These are phyloP conservation scores for Gasteruption jaculator DNA, from an alignment of 2,888 invertebrate genomes.

Conservation along the genomic window DNA sequence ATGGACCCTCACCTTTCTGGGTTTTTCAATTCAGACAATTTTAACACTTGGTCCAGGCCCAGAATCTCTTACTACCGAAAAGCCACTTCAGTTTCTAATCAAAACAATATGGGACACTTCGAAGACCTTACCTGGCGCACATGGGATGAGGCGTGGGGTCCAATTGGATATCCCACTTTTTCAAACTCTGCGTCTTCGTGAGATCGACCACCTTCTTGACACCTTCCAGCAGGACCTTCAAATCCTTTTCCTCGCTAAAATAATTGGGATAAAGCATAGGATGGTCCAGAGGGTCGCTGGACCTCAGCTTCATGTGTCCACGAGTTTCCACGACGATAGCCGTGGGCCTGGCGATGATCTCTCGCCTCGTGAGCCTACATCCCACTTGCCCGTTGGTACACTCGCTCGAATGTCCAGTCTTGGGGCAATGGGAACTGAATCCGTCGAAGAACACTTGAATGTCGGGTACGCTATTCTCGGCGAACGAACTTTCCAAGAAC, in stretches of 20 bases:
- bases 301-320: constrained; percentile 63
- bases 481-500: constrained; percentile 45
- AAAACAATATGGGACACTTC: too few species aligned
- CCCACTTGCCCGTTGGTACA: constrained; percentile 34
- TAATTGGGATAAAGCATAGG: constrained; percentile 72
- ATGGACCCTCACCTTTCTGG: too few species aligned
- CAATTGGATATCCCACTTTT: constrained; percentile 58
- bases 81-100: too few species aligned
- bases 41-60: too few species aligned
- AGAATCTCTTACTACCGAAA: too few species aligned
- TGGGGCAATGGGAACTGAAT: constrained; percentile 43
- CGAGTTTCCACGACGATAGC: constrained; percentile 37
- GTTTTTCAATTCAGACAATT: too few species aligned
- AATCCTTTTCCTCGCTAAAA: constrained; percentile 61
- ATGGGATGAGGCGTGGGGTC: constrained; percentile 56
- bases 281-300: constrained; percentile 61
- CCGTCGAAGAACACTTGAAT: constrained; percentile 52
- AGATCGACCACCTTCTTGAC: constrained; percentile 58
- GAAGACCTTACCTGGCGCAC: constrained; percentile 50
- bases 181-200: constrained; percentile 58
- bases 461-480: constrained; percentile 44
- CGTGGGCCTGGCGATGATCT: constrained; percentile 47
- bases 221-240: constrained; percentile 59
- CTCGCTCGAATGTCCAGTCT: constrained; percentile 34
- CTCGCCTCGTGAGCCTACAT: constrained; percentile 34